A percentile compares a stretch with the other conserved stretches of the same genome.
These are phyloP conservation scores for Lasioglossum pauxillum DNA, from an alignment of 2,888 invertebrate genomes.

Conservation along the genomic window DNA sequence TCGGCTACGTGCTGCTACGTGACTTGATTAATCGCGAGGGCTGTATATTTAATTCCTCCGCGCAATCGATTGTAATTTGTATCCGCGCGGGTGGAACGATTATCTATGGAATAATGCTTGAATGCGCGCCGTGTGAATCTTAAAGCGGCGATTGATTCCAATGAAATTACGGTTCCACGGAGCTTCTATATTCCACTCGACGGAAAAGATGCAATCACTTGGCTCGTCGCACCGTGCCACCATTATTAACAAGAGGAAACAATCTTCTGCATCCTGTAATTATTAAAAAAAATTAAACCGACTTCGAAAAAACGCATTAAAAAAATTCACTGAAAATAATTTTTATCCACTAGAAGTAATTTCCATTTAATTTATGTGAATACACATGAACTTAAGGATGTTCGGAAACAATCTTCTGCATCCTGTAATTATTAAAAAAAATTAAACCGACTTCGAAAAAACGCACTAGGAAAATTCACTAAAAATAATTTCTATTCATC, in stretches of 20 bases:
- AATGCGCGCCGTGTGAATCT: slow-evolving; percentile 27
- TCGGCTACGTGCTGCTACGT: slow-evolving; percentile 42
- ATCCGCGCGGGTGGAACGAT: slow-evolving; percentile 27
- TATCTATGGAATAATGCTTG: slow-evolving; percentile 35
- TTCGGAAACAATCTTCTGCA: too few relatives aligned
- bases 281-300: too few relatives aligned
- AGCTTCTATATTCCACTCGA: neutral
- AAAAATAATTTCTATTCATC: too few relatives aligned
- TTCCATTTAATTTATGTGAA: too few relatives aligned
- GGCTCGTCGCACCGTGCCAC: neutral
- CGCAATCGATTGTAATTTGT: slow-evolving; percentile 55
- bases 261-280: neutral
- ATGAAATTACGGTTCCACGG: neutral
- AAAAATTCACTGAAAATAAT: too few relatives aligned
- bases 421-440: too few relatives aligned
- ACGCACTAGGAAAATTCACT: too few relatives aligned
- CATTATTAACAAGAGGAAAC: neutral
- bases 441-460: too few relatives aligned
- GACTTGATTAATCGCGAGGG: slow-evolving; percentile 63
- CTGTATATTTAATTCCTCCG: slow-evolving; percentile 62
- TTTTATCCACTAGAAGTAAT: too few relatives aligned
- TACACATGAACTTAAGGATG: too few relatives aligned
- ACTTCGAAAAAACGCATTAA: too few relatives aligned
- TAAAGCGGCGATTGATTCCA: slow-evolving; percentile 36
- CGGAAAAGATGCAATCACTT: neutral